A percentile compares a stretch with the other conserved stretches of the same genome.
Conservation (phyloP, 2,888 invertebrate species). For the Andrena flavipes region DNA sequence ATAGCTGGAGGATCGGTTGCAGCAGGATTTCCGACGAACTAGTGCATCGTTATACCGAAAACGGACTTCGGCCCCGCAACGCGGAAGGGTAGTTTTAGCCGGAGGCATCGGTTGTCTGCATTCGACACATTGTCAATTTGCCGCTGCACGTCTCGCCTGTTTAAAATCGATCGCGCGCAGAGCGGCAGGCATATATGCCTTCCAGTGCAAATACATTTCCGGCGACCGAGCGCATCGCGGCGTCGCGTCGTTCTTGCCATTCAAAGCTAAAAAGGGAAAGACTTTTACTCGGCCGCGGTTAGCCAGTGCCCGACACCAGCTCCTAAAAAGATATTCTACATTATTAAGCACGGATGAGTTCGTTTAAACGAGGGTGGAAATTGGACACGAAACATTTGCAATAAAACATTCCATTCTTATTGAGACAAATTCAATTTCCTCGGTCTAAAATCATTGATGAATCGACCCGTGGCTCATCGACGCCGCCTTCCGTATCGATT, state of each 20-base stretch:
- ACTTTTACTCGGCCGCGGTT: neutral
- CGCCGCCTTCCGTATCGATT: no score
- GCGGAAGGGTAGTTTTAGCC: constrained; percentile 76
- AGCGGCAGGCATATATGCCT: constrained; percentile 63
- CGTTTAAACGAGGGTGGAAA: no score
- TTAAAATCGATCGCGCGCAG: constrained; percentile 82
- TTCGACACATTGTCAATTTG: constrained; percentile 84
- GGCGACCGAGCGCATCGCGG: constrained; percentile 54
- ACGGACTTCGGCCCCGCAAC: constrained; percentile 58
- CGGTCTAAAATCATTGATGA: no score
- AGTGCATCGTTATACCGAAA: constrained; percentile 28
- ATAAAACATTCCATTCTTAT: no score
- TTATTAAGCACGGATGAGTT: no score
- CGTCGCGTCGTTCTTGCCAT: constrained; percentile 36
- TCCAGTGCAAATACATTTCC: constrained; percentile 62
- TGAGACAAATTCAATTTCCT: no score
- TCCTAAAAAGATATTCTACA: no score
- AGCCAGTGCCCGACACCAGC: neutral
- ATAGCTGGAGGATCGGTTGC: neutral
- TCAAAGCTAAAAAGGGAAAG: constrained; percentile 4
- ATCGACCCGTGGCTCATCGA: no score
- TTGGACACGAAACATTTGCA: no score
- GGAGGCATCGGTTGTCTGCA: constrained; percentile 79
- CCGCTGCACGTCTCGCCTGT: constrained; percentile 75
- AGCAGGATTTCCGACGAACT: neutral